A percentile compares a stretch with the other conserved stretches of the same genome.
Conservation (phyloP, 2,888 invertebrate genomes). For the Melieria crassipennis region DNA sequence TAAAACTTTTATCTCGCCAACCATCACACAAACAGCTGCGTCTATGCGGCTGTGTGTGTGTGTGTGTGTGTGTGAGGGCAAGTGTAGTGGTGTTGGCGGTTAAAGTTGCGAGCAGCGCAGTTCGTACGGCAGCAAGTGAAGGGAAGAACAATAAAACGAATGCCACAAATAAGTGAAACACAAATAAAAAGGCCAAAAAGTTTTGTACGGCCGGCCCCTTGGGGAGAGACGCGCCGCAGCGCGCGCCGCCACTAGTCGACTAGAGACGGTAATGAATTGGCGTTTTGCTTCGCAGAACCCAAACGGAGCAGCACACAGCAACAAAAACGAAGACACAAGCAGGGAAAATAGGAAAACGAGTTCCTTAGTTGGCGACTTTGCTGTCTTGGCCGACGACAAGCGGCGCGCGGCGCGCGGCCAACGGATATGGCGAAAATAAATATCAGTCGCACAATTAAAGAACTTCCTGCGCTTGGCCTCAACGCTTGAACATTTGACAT, state of each 20-base stretch:
- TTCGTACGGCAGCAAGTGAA: not conserved
- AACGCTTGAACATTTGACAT: too few species aligned
- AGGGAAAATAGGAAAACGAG: not conserved
- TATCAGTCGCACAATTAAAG: conserved; percentile 31
- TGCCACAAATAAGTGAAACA: conserved; percentile 25
- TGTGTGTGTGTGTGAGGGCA: too few species aligned
- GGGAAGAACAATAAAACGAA: conserved; percentile 7
- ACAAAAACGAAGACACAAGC: not conserved
- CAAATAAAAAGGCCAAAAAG: conserved; percentile 35
- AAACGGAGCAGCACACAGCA: not conserved
- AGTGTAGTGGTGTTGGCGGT: too few species aligned
- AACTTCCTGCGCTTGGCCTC: conserved; percentile 7
- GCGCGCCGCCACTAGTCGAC: not conserved
- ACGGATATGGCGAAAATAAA: conserved; percentile 26
- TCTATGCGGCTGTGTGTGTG: not conserved
- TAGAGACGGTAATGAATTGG: conserved; percentile 28
- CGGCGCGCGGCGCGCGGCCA: not conserved
- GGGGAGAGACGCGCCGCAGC: conserved; percentile 15
- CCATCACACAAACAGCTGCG: not conserved
- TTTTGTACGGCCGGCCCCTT: conserved; percentile 10
- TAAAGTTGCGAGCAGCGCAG: too few species aligned
- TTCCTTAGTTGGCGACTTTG: not conserved
- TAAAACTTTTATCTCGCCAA: conserved; percentile 19
- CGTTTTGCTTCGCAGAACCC: conserved; percentile 27
- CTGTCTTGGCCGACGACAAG: not conserved